Percentiles rank a stretch among this genome's conserved stretches.
These are phyloP conservation scores for Acholoe squamosa DNA, from an alignment of 2,888 invertebrate species.

Conservation along the genomic window DNA sequence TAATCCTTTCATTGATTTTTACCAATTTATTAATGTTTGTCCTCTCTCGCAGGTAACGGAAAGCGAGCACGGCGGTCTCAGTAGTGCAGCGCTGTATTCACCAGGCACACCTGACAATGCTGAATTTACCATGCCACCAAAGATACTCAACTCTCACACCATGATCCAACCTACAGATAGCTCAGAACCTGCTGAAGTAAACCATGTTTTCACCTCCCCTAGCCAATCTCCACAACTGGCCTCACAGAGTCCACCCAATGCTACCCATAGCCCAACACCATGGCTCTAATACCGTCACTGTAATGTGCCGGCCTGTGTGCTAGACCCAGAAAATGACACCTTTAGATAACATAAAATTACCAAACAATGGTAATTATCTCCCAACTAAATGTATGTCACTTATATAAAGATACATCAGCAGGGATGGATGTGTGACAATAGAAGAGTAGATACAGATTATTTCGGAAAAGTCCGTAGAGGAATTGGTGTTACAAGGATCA, in stretches of 20 bases:
- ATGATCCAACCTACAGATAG: neutral
- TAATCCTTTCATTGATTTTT: neutral
- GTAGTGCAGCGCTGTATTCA: neutral
- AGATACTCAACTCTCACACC: neutral
- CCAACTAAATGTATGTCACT: too few relatives aligned
- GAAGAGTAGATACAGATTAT: too few relatives aligned
- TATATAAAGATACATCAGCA: too few relatives aligned
- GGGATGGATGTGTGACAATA: too few relatives aligned
- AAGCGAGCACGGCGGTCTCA: neutral
- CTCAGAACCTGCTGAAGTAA: neutral
- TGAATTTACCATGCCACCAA: neutral
- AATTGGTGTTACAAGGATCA: too few relatives aligned
- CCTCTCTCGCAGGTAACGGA: neutral
- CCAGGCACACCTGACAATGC: neutral
- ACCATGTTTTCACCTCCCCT: neutral
- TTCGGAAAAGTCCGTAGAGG: too few relatives aligned
- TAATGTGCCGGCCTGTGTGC: too few relatives aligned
- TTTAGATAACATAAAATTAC: too few relatives aligned
- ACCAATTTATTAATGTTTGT: neutral
- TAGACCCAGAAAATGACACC: too few relatives aligned
- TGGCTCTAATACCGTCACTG: neutral
- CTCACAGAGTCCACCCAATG: neutral
- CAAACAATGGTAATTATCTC: too few relatives aligned
- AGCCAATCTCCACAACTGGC: neutral
- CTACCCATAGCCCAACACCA: neutral